Base-by-base conservation (phyloP, 2,888 invertebrate species). In the Gastrophysa polygoni region DNA sequence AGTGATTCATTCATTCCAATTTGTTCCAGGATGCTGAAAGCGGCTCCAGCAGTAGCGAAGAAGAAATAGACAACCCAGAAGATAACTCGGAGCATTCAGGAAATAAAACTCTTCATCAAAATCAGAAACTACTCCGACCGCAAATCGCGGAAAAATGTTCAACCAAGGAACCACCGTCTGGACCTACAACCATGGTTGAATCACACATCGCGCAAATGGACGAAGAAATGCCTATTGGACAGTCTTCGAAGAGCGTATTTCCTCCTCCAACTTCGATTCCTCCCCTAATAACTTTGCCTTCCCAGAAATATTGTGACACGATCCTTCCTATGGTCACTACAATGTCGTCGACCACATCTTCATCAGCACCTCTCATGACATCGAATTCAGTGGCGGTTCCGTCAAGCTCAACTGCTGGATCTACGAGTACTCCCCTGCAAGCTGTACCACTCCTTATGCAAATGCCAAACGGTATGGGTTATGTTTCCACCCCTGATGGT, bases 21-120 rank as follows among this genome's bases (percentile, higher is more conserved):
- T 72, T 71, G 70, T 72, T 72, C n/a, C 69, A 72, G 72, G 72
- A 69, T 32, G 65, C 57, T 11, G 68, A 68, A 10, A 57, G 59
- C 17, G 67, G 58, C 2, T 58, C 61, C 7, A 69, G 63, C 44
- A 62, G 56, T 18, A 63, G 51, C n/a, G 68, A 67, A 16, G 67
- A 67, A 10, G 72, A 69, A 14, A 68, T 68, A 14, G 67, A 69
- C 28, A 49, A 48, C 3, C 51, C 54, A 5, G 71, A 71, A 24
- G 71, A 71, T 1, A 63, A 59, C 10, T 16, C 48, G 6, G 65
- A 68, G 7, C 57, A 34, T 11, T 64, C 62, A 6, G 65, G 61
- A 52, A 58, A 66, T 59, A n/a, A 29, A 8, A 17, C 14, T n/a
- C 43, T 32, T 46, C 29, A 49, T 17, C 5, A 48, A 38, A 17